Evolutionary conservation across 2,797 vertebrate genomes (phyloP).

Genomic region (Pseudochirops corinnae): DNA sequence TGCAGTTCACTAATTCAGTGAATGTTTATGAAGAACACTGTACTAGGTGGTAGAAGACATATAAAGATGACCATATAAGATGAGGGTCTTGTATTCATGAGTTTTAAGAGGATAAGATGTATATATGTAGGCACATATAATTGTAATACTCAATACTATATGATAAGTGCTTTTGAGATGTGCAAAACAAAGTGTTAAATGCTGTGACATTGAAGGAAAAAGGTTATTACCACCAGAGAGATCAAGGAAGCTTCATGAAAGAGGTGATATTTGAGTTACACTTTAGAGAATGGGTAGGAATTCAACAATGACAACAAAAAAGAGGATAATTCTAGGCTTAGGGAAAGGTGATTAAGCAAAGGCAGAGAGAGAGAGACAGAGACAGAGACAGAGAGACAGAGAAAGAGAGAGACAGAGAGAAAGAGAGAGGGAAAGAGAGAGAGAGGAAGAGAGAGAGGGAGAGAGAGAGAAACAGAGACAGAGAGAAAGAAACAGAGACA

Average conservation of each 20-base stretch:
- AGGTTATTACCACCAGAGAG: not conserved
- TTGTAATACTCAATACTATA: not conserved
- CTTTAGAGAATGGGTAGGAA: not conserved
- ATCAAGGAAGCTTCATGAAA: not conserved
- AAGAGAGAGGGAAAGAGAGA: too few relatives aligned
- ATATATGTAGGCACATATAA: not conserved
- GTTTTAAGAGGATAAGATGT: not conserved
- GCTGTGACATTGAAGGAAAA: not conserved
- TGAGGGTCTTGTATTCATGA: not conserved
- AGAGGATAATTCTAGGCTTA: too few relatives aligned
- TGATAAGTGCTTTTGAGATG: not conserved
- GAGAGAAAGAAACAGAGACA: too few relatives aligned
- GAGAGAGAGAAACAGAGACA: too few relatives aligned
- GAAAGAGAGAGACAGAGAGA: too few relatives aligned
- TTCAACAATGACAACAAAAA: not conserved
- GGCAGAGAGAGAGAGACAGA: too few relatives aligned
- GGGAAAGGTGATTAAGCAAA: too few relatives aligned
- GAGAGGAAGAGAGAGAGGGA: too few relatives aligned
- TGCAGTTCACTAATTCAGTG: not conserved
- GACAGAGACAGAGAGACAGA: too few relatives aligned
- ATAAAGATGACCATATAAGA: not conserved
- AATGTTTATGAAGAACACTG: not conserved
- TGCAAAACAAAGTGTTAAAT: not conserved
- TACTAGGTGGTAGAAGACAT: not conserved
- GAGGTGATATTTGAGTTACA: not conserved